Evolutionary conservation across 2,888 invertebrate species (phyloP), one percentile per base, ranked within the genome.

Genomic region (Hirtodrosophila trivittata): DNA sequence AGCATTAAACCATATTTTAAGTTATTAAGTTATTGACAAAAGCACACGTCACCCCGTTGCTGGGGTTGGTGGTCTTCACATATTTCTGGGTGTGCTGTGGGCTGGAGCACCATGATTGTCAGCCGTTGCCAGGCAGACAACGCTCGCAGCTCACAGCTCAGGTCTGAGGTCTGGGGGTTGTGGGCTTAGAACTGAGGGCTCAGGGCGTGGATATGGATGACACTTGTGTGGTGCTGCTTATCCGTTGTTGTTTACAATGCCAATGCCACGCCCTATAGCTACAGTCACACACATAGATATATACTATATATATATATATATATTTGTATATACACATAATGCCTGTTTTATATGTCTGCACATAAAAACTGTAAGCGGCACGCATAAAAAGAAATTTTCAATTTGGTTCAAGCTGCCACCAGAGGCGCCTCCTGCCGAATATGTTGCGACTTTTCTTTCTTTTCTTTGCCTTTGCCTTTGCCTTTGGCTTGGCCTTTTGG

Each of bases 1-100:
- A 83, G 72, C 77, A 87, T 86, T 84, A 80, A 86, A 77, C 77
- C 75, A 86, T 82, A 86, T 86, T 86, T 87, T 82, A 84, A 82
- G 80, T 84, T 86, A 87, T 86, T 87, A 86, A 85, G 87, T 84
- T 86, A 87, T 86, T 84, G 86, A 87, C 76, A 86, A 72, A 82
- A 81, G 75, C 72, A 73, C 77, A 74, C 70, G 81, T 81, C 80
- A 84, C 75, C 80, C 80, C 70, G 70, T 81, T 13, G 43, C 32
- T 33, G 33, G 21, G 35, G 12, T 43, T 38, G 12, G 26, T 47
- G 12, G 38, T 57, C 35, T 38, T 26, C 30, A 49, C 18, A 21
- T 21, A 2, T 21, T 21, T 21, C 18, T 21, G 18, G 18, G 18
- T 21, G 18, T 21, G 18, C 18, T 21, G 5, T 21, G 18, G 18